These are phyloP conservation scores for Procambarus virginalis DNA, from an alignment of 1,140 invertebrate genomes.

Conservation along the genomic window DNA sequence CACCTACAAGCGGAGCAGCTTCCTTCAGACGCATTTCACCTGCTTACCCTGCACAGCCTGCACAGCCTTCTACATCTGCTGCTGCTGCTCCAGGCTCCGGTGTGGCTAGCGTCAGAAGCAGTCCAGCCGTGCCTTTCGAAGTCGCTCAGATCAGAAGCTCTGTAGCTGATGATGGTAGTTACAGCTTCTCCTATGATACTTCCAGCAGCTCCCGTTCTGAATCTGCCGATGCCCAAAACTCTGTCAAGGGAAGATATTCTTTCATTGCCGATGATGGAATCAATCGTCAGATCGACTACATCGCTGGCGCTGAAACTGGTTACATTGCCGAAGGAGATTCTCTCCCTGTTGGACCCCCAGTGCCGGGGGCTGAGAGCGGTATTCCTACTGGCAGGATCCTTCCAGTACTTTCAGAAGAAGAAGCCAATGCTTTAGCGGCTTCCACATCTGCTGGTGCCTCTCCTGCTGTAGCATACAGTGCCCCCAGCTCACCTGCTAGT, in stretches of 20 bases:
- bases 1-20: background rate
- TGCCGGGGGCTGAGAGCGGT: slow-evolving; percentile 43
- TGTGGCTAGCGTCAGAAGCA: background rate
- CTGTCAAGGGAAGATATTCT: slow-evolving; percentile 38
- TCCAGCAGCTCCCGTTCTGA: slow-evolving; percentile 34
- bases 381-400: slow-evolving; percentile 49
- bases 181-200: slow-evolving; percentile 43
- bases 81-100: background rate
- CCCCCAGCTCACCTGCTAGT: background rate
- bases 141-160: slow-evolving; percentile 26
- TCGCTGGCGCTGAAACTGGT: slow-evolving; percentile 36
- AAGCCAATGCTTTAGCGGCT: slow-evolving; percentile 34
- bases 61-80: background rate
- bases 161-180: slow-evolving; percentile 46
- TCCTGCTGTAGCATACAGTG: background rate
- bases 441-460: background rate
- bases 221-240: slow-evolving; percentile 26
- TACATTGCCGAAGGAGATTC: slow-evolving; percentile 53
- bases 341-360: slow-evolving; percentile 26
- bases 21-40: background rate
- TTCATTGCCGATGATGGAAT: slow-evolving; percentile 33
- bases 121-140: slow-evolving; percentile 7
- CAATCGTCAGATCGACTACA: slow-evolving; percentile 29
- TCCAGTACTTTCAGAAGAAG: slow-evolving; percentile 45
- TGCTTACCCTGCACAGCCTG: background rate